phyloP scores from a whole-genome alignment of 2,113 vertebrate genomes.

The Ictalurus furcatus region DNA sequence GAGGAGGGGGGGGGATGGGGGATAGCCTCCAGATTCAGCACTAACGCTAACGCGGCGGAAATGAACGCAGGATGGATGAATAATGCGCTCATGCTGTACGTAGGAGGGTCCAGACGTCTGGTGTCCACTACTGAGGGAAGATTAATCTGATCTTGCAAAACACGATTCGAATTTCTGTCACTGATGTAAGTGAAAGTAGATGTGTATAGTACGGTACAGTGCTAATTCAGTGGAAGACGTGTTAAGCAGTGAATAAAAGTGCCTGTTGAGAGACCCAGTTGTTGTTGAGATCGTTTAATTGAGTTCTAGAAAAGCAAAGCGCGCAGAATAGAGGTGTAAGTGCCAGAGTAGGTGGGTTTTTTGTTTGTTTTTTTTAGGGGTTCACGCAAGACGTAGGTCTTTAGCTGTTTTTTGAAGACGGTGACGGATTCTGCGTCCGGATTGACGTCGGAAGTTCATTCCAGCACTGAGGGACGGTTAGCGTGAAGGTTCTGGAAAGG shows the following conservation, averaged over 20 bases:
- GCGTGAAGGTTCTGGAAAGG: too few relatives aligned
- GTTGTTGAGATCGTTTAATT: too few relatives aligned
- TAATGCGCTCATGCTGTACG: background rate
- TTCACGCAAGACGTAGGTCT: too few relatives aligned
- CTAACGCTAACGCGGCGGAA: background rate
- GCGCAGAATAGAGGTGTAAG: too few relatives aligned
- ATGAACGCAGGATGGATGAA: background rate
- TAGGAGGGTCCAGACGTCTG: background rate
- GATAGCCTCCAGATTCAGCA: background rate
- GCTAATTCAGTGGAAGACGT: background rate
- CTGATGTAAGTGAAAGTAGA: background rate
- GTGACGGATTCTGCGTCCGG: too few relatives aligned
- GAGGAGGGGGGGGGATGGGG: background rate
- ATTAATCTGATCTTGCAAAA: background rate
- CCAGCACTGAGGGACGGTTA: too few relatives aligned
- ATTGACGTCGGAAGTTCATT: too few relatives aligned
- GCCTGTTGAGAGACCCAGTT: background rate
- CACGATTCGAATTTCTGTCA: background rate
- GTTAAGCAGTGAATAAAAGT: background rate
- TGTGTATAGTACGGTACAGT: background rate
- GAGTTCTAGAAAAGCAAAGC: too few relatives aligned
- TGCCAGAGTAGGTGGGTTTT: too few relatives aligned
- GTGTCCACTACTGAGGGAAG: background rate
- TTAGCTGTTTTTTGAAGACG: too few relatives aligned
- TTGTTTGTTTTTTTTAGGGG: too few relatives aligned